Conservation (phyloP, 2,113 vertebrate species). For the Oryzias woworae region DNA sequence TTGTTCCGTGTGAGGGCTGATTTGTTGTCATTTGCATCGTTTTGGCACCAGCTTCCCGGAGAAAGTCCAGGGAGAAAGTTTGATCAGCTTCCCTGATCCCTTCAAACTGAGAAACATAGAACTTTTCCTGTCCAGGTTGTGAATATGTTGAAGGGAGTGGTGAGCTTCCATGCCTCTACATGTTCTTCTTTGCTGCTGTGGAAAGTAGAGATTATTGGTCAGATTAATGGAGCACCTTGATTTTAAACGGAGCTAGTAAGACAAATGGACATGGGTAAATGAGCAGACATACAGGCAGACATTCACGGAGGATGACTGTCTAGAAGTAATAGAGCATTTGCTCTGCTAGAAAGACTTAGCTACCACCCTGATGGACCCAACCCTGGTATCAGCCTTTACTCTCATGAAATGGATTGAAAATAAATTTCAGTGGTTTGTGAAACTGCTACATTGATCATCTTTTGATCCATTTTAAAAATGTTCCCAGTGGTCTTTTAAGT, state of each 20-base stretch:
- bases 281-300: too few species aligned
- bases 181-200: slow-evolving; percentile 3
- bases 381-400: too few species aligned
- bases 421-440: too few species aligned
- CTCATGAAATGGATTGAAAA: too few species aligned
- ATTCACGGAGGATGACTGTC: too few species aligned
- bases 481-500: too few species aligned
- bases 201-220: slow-evolving; percentile 6
- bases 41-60: slow-evolving; percentile 33
- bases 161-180: neutral
- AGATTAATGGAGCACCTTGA: slow-evolving; percentile 5
- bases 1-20: slow-evolving; percentile 18
- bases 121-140: slow-evolving; percentile 11
- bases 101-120: slow-evolving; percentile 18
- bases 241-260: slow-evolving; percentile 5
- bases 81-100: slow-evolving; percentile 36
- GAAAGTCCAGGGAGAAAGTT: slow-evolving; percentile 50
- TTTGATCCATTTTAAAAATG: too few species aligned
- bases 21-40: slow-evolving; percentile 55
- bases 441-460: too few species aligned
- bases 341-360: too few species aligned
- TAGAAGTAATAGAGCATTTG: too few species aligned
- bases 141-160: slow-evolving; percentile 17
- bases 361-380: too few species aligned
- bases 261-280: neutral